Conservation (phyloP, 2,888 invertebrate genomes). For the Metellina segmentata region DNA sequence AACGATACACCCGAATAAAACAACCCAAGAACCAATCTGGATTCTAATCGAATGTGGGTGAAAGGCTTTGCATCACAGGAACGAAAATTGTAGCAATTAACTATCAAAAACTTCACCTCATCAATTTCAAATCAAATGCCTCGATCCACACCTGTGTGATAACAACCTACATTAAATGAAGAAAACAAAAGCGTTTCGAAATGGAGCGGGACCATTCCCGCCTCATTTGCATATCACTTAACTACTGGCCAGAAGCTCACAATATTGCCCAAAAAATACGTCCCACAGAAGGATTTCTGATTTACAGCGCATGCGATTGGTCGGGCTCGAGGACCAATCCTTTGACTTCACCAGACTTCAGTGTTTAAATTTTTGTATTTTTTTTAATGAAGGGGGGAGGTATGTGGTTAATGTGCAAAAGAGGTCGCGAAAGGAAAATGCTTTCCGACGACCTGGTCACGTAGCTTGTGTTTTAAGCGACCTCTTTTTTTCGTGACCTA, state of each 20-base stretch:
- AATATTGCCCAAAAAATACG: conserved; percentile 40
- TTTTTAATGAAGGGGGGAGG: conserved; percentile 52
- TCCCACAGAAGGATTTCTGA: conserved; percentile 36
- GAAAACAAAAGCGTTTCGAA: conserved; percentile 23
- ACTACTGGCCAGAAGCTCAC: conserved; percentile 60
- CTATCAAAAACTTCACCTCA: conserved; percentile 14
- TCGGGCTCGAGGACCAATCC: conserved; percentile 31
- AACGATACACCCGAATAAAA: background rate
- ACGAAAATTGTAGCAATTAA: conserved; percentile 29
- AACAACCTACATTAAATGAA: conserved; percentile 51
- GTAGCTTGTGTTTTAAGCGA: conserved; percentile 26
- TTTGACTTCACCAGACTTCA: conserved; percentile 32
- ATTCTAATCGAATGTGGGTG: conserved; percentile 22
- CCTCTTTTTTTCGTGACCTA: conserved; percentile 71
- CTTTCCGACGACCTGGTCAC: conserved; percentile 61
- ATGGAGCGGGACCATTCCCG: conserved; percentile 23
- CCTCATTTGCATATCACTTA: conserved; percentile 59
- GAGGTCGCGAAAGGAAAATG: conserved; percentile 69
- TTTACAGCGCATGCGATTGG: conserved; percentile 47
- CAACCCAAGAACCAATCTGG: background rate
- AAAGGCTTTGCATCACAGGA: conserved; percentile 24
- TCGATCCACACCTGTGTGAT: conserved; percentile 47
- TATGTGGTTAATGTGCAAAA: conserved; percentile 45
- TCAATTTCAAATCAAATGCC: conserved; percentile 42
- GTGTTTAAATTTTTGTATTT: conserved; percentile 44